Evolutionary conservation across 2,888 invertebrate species (phyloP).

Genomic region (Halictus quadricinctus): DNA sequence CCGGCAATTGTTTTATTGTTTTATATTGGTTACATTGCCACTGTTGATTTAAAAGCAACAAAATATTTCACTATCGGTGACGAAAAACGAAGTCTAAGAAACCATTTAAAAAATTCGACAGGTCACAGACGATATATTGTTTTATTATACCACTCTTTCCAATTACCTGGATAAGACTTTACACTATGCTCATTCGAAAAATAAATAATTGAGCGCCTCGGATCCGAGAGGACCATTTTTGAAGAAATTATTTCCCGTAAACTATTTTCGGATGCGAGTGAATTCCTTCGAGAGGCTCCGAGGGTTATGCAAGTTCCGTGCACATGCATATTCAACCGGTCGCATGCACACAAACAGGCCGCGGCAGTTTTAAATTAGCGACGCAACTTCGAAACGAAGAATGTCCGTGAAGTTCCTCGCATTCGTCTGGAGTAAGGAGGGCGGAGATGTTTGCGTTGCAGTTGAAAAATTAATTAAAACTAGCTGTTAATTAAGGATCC

Average conservation of each 20-base stretch:
- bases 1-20: too few species aligned
- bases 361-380: neutral
- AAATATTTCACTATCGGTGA: neutral
- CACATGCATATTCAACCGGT: neutral
- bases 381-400: slow-evolving; percentile 4
- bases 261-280: neutral
- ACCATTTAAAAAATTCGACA: neutral
- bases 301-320: neutral
- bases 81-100: neutral
- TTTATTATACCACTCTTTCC: too few species aligned
- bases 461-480: slow-evolving; percentile 32
- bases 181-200: too few species aligned
- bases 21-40: too few species aligned
- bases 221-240: neutral
- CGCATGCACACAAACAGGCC: neutral
- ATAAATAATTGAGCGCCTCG: neutral
- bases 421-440: neutral
- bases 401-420: neutral
- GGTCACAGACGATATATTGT: too few species aligned
- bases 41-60: too few species aligned
- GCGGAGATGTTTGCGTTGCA: neutral
- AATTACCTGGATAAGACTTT: neutral
- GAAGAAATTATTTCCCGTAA: neutral
- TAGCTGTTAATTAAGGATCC: slow-evolving; percentile 13
- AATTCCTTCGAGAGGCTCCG: neutral